Evolutionary conservation across 2,888 invertebrate genomes (phyloP), one percentile per base, ranked within the genome.

Genomic region (Aproaerema taeniolella): DNA sequence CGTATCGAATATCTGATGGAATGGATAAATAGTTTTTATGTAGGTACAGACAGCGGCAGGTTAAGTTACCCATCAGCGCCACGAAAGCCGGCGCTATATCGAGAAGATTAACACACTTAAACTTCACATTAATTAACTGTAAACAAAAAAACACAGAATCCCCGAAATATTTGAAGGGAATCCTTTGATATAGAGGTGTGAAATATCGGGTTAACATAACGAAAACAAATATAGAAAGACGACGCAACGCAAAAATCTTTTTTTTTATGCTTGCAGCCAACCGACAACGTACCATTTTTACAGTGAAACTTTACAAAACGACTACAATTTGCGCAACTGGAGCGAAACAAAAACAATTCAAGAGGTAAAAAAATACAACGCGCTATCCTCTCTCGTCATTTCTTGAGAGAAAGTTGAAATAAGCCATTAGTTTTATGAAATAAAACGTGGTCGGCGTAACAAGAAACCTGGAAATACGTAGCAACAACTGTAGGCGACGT

Each of bases 371-470:
- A 14, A 35, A 12, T n/a, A 28, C 15, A 26, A 16, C 10, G 15
- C 13, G 14, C 24, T n/a, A n/a, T 20, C 12, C 17, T 35, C 20
- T 28, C 9, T 30, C 2, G 13, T 47, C 50, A 48, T 56, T 57
- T 47, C 43, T 38, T 31, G 39, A 24, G 43, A 37, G 45, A 55
- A 57, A 46, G 52, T 61, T 50, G 51, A 53, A 58, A 56, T 63
- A 57, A 56, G 56, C 61, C 58, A 64, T 67, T 66, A 62, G 54
- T 64, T 61, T 53, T 48, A 51, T 47, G 45, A 46, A 33, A 36
- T 26, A 38, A 44, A 44, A 59, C 62, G 58, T 61, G 64, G 50
- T 45, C 38, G 39, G 62, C 52, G 60, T 59, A 45, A 50, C 39
- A 45, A 41, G 45, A 26, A 30, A 13, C 26, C 20, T 20, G 5